Base-by-base conservation (phyloP, 2,113 vertebrate species). In the human (Homo sapiens) region DNA sequence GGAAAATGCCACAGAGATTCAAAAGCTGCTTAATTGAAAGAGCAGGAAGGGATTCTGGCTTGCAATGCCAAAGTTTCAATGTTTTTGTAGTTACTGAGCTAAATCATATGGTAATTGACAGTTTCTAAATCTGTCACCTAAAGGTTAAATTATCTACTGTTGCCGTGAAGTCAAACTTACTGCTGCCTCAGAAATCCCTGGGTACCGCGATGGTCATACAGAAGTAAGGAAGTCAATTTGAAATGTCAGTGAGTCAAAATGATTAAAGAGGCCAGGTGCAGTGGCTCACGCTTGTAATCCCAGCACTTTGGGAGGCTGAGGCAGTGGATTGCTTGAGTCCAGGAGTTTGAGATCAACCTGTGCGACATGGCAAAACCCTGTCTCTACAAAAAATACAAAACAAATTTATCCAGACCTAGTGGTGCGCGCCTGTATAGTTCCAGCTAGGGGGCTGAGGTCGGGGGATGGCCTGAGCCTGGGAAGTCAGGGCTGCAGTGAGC, bases 11-110 rank as follows among this genome's bases (percentile, higher is more conserved):
- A 96, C 96, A 98, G 96, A 96, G 75, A 92, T 93, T 96, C 85
- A 85, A 83, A 97, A 98, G 92, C 95, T 97, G 85, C 95, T 96
- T 96, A 55, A 70, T 86, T 95, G 93, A 50, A 96, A 96, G 98
- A 98, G 95, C 98, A 98, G 97, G 97, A 96, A 87, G 89, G 96
- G 93, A 64, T 82, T 97, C 78, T 91, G 96, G 89, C 55, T 95
- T 45, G 55, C 93, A 89, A 79, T 84, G 72, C 82, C 95, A 59
- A 66, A 80, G 76, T 93, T 93, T 96, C 93, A 38, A 94, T 76
- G 73, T 96, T 96, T 96, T 83, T 76, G 32, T 94, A 61, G 61
- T 92, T 95, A 81, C 89, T 89, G 85, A 96, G 82, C 85, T 95
- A 82, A 89, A 61, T 82, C 43, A 80, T 95, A 78, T 89, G 88